Evolutionary conservation across 2,113 vertebrate species (phyloP), one percentile per base, ranked within the genome.

Genomic region (Loxodonta africana): DNA sequence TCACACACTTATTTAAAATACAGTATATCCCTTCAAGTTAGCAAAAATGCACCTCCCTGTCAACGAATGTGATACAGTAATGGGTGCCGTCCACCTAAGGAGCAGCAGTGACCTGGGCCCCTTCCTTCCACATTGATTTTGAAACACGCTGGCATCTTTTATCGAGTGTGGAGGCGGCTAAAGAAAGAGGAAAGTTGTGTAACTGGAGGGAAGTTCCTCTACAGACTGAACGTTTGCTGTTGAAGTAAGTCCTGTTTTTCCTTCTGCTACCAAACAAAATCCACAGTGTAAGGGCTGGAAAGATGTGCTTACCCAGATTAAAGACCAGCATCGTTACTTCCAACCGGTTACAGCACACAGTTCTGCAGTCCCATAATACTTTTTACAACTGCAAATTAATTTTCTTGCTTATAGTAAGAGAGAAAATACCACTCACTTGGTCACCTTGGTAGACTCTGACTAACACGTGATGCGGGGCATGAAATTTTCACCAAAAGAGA

Each of bases 11-110:
- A 97, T 95, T 97, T 98, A 97, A 97, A 98, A 98, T 96, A 98
- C 98, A 98, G 94, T 90, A 98, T 97, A 98, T 98, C 97, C 96
- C 97, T 98, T 98, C 97, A 98, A 97, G 93, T 98, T 96, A 98
- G 48, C 95, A 97, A 93, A 90, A 98, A 98, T 17, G 46, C 74
- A 95, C n/a, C 92, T 98, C 97, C 95, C 95, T 98, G 97, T 92
- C 95, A 92, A 74, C 88, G 97, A 97, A 94, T 18, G 10, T 60
- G 80, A 90, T 65, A 88, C 74, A 83, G 90, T 69, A 97, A 95
- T 80, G 17, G 89, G 96, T 84, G 98, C 96, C 96, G 95, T 83
- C 91, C 91, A 94, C 96, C 80, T 90, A 90, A n/a, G 95, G 97
- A 97, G 98, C 89, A 96, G 91, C 77, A n/a, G 86, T 90, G 93